Percentiles rank a stretch among this genome's conserved stretches.
Conservation (phyloP, 2,797 vertebrate species). For the Sylvilagus floridanus region DNA sequence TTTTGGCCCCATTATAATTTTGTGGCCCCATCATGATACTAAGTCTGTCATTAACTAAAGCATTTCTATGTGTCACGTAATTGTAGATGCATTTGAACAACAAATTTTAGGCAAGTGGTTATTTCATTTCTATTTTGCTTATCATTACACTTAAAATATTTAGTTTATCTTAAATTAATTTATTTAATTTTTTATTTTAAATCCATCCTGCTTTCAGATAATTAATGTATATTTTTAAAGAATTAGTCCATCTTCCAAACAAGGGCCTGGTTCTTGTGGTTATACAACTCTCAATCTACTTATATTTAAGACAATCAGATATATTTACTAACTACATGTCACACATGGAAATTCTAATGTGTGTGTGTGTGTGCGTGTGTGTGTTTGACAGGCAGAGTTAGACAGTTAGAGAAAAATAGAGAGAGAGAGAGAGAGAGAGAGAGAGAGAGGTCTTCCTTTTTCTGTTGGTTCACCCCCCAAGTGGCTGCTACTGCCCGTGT, state of each 20-base stretch:
- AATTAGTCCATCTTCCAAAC: not conserved
- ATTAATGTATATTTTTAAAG: not conserved
- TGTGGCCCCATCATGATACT: too few relatives aligned
- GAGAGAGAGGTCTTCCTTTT: too few relatives aligned
- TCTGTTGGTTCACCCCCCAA: too few relatives aligned
- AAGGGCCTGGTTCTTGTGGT: not conserved
- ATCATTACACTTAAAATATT: slow-evolving; percentile 1
- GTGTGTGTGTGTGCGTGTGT: too few relatives aligned
- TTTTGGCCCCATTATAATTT: too few relatives aligned
- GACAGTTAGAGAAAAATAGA: too few relatives aligned
- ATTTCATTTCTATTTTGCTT: not conserved
- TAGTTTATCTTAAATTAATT: not conserved
- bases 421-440: too few relatives aligned
- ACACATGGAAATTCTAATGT: not conserved
- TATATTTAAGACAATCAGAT: not conserved
- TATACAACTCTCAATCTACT: not conserved
- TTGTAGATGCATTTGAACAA: not conserved
- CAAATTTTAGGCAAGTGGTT: not conserved
- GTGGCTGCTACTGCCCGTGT: too few relatives aligned
- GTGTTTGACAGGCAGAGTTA: too few relatives aligned
- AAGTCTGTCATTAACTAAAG: too few relatives aligned
- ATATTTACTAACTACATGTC: not conserved
- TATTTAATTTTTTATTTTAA: not conserved
- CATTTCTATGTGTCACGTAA: too few relatives aligned
- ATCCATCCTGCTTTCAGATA: not conserved